phyloP scores from a whole-genome alignment of 2,113 vertebrate genomes.

The Antigone vipio region DNA sequence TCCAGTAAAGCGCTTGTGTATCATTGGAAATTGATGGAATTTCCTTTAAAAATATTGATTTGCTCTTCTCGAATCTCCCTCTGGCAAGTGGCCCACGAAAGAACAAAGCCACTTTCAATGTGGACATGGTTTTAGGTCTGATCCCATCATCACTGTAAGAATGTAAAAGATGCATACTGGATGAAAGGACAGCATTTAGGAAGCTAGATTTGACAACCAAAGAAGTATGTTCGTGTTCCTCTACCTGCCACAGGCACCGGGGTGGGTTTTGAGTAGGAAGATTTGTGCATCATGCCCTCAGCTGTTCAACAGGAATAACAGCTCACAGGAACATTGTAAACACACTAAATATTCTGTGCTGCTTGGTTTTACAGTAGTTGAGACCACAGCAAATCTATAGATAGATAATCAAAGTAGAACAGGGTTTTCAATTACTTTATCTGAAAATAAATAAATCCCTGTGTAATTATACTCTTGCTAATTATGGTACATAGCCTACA shows the following conservation, averaged over 20 bases:
- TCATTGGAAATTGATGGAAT: neutral
- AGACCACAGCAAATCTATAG: neutral
- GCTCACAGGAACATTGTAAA: neutral
- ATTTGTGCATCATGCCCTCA: neutral
- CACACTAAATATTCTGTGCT: neutral
- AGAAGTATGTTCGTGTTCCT: neutral
- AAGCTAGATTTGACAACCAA: neutral
- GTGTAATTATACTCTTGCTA: neutral
- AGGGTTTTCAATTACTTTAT: neutral
- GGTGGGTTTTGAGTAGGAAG: neutral
- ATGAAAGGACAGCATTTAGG: neutral
- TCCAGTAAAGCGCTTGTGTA: rapidly evolving
- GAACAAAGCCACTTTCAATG: neutral
- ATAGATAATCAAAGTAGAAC: neutral
- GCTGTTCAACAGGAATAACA: neutral
- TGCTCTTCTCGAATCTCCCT: neutral
- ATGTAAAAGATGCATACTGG: neutral
- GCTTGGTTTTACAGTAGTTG: neutral
- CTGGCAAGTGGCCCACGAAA: neutral
- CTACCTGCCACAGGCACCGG: neutral
- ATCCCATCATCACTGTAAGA: neutral
- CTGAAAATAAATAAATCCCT: neutral
- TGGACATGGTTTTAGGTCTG: neutral
- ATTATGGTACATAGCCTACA: neutral
- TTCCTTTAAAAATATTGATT: neutral